Evolutionary conservation across 92 coral and sea anemone genomes (phyloP).

Genomic region (Chrysogorgia sp.): DNA sequence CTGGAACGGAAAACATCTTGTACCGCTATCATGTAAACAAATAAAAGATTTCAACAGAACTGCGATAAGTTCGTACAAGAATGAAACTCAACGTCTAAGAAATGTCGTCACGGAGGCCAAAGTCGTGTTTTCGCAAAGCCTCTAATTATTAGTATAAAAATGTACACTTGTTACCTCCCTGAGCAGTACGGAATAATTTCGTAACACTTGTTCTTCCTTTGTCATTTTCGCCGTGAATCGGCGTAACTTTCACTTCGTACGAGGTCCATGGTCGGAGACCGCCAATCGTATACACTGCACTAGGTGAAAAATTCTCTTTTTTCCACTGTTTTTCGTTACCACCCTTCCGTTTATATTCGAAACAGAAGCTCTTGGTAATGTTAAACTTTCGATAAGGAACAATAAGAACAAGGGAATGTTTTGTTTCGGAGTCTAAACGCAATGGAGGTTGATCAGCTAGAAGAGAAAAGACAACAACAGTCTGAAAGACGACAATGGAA

Average conservation of each 20-base stretch:
- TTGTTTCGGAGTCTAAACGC: background rate
- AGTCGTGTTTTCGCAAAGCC: no score
- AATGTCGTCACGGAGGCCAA: no score
- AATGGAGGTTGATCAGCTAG: slow-evolving; percentile 84
- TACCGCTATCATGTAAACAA: no score
- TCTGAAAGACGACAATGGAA: background rate
- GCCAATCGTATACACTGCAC: slow-evolving; percentile 27
- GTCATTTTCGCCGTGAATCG: slow-evolving; percentile 64
- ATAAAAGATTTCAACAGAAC: no score
- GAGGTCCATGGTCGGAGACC: slow-evolving; percentile 63
- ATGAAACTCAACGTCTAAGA: no score
- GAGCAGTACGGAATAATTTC: slow-evolving; percentile 51
- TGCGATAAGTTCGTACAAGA: no score
- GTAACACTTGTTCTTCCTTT: slow-evolving; percentile 70
- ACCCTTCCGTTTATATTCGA: slow-evolving; percentile 4
- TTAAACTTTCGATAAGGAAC: slow-evolving; percentile 31
- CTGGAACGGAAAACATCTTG: no score
- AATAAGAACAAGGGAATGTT: background rate
- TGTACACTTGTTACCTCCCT: slow-evolving; percentile 62
- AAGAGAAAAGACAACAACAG: slow-evolving; percentile 66
- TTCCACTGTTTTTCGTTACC: slow-evolving; percentile 9
- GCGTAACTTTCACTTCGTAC: slow-evolving; percentile 69
- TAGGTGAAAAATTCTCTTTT: background rate
- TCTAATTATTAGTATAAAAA: no score
- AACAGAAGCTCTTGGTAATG: slow-evolving; percentile 2